Evolutionary conservation across 1,140 invertebrate species (phyloP).

Genomic region (Aphis craccivora): DNA sequence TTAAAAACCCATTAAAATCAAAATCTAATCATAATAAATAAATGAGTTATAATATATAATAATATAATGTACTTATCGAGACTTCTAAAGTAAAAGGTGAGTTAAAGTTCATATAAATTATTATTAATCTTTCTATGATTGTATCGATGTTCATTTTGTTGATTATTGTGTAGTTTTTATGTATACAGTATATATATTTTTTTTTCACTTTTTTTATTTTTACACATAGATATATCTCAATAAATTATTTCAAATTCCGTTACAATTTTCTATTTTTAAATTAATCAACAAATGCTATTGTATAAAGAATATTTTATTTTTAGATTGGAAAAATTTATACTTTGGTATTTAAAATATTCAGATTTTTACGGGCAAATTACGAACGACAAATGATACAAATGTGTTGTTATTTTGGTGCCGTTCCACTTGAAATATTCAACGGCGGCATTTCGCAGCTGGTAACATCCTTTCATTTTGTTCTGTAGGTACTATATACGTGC

Average conservation of each 20-base stretch:
- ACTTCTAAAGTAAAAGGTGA: too few species aligned
- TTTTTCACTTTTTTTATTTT: too few species aligned
- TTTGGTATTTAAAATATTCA: neutral
- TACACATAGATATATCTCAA: neutral
- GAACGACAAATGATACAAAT: neutral
- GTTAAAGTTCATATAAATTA: too few species aligned
- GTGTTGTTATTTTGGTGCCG: neutral
- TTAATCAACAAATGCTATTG: neutral
- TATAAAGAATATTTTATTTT: neutral
- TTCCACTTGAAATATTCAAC: constrained; percentile 7
- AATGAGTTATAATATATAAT: too few species aligned
- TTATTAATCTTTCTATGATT: too few species aligned
- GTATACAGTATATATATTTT: too few species aligned
- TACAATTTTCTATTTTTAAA: neutral
- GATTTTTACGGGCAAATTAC: neutral
- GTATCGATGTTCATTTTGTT: too few species aligned
- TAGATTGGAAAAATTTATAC: neutral
- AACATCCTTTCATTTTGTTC: constrained; percentile 25
- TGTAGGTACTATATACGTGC: neutral
- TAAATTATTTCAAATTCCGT: neutral
- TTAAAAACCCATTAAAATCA: too few species aligned
- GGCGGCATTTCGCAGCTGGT: constrained; percentile 32
- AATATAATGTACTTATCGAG: too few species aligned
- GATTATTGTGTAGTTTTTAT: too few species aligned
- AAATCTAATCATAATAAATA: too few species aligned